These are phyloP conservation scores for Petrophora chlorosata DNA, from an alignment of 2,888 invertebrate genomes.

Conservation along the genomic window DNA sequence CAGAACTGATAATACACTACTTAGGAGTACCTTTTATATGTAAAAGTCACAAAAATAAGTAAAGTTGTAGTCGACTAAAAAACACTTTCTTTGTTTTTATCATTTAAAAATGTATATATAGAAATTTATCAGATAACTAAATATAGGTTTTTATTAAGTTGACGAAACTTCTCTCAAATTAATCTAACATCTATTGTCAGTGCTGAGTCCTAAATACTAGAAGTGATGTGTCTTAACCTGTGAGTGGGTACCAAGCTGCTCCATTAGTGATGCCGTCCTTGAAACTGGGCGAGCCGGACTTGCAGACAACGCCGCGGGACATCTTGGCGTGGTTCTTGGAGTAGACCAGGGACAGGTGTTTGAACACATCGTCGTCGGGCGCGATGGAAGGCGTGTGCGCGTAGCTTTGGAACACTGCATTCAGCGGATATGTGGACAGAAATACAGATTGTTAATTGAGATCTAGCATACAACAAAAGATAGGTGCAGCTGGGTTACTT, in stretches of 20 bases:
- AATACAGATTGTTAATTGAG: slow-evolving; percentile 31
- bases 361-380: slow-evolving; percentile 96
- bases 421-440: slow-evolving; percentile 83
- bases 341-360: slow-evolving; percentile 92
- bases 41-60: too few species aligned
- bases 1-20: too few species aligned
- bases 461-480: background rate
- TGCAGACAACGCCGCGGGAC: slow-evolving; percentile 93
- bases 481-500: too few species aligned
- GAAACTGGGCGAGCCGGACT: slow-evolving; percentile 89
- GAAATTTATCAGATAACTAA: too few species aligned
- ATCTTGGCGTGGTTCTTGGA: slow-evolving; percentile 95
- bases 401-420: slow-evolving; percentile 93
- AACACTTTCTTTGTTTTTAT: too few species aligned
- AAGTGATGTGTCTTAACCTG: slow-evolving; percentile 81
- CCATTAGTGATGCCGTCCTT: slow-evolving; percentile 97
- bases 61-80: too few species aligned
- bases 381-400: slow-evolving; percentile 91
- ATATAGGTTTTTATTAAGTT: too few species aligned
- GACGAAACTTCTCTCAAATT: too few species aligned
- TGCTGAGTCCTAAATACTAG: background rate
- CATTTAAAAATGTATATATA: too few species aligned
- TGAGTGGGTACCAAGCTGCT: slow-evolving; percentile 96
- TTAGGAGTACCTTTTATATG: too few species aligned
- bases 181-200: too few species aligned